Conservation (phyloP, 2,888 invertebrate species). For the Aspidapion aeneum region DNA sequence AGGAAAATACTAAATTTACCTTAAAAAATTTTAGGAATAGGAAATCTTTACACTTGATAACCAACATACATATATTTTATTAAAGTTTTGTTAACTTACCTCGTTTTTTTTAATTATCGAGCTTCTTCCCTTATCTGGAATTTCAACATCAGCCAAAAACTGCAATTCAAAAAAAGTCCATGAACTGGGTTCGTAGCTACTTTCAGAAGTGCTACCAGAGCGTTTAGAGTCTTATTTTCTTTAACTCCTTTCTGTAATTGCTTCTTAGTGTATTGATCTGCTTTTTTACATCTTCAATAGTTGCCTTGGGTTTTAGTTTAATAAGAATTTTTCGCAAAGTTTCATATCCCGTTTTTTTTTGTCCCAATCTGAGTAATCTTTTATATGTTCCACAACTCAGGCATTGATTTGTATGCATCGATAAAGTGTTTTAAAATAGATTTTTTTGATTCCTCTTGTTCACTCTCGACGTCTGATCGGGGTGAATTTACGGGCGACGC, state of each 20-base stretch:
- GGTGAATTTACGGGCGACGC: too few species aligned
- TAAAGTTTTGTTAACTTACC: neutral
- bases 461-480: too few species aligned
- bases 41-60: neutral
- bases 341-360: neutral
- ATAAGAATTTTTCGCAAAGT: too few species aligned
- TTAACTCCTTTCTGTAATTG: neutral
- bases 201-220: neutral
- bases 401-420: too few species aligned
- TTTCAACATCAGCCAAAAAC: neutral
- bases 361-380: neutral
- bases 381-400: too few species aligned
- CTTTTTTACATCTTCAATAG: too few species aligned
- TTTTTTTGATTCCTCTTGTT: too few species aligned
- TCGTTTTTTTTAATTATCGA: neutral
- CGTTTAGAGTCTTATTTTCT: neutral
- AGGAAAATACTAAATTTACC: neutral
- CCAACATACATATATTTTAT: too few species aligned
- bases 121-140: neutral
- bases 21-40: neutral
- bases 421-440: too few species aligned
- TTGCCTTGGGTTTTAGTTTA: too few species aligned
- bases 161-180: neutral
- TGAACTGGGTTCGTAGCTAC: neutral
- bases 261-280: too few species aligned